Evolutionary conservation across 2,113 vertebrate genomes (phyloP), one percentile per base, ranked within the genome.

Genomic region (Anser brachyrhynchus): DNA sequence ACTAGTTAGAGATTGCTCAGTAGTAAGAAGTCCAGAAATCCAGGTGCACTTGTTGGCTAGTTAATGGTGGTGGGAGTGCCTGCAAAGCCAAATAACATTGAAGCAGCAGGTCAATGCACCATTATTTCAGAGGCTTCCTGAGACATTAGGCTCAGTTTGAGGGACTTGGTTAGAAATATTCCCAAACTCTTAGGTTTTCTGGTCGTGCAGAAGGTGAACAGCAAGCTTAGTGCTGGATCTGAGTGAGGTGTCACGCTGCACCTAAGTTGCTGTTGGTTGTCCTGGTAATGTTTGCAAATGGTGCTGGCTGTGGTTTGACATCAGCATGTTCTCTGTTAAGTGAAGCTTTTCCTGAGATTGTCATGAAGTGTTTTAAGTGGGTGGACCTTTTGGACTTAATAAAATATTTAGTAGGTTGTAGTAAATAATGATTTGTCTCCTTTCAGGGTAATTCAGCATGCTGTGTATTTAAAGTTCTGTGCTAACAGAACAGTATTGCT

Each of bases 381-480:
- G 69, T 29, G 35, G 70, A 79, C 89, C 69, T 95, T 92, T 96
- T 87, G 46, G 95, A 76, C 57, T 76, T 39, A 21, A 79, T 96
- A 81, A 96, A 96, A 95, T 90, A 90, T 95, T 95, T 88, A 97
- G 82, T 46, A 78, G 76, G 26, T 82, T 94, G 39, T 80, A 90
- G 93, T 91, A 96, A 96, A 91, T 95, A 91, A 81, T 96, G 90
- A 90, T 91, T 96, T 86, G 43, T 66, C 59, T 92, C 37, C 88
- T 79, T 97, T 94, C 82, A 86, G 75, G 91, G 91, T 92, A 93
- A 86, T 75, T 79, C 21, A 43, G 33, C 39, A 19, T 41, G 72
- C 58, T 51, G 17, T 54, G 64, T 78, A 67, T 84, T 90, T 92
- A 84, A 74, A 66, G 71, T 80, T 82, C 91, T 28, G 67, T 37